A percentile compares a stretch with the other conserved stretches of the same genome.
These are phyloP conservation scores for Aquatica leii DNA, from an alignment of 2,888 invertebrate species.

Conservation along the genomic window DNA sequence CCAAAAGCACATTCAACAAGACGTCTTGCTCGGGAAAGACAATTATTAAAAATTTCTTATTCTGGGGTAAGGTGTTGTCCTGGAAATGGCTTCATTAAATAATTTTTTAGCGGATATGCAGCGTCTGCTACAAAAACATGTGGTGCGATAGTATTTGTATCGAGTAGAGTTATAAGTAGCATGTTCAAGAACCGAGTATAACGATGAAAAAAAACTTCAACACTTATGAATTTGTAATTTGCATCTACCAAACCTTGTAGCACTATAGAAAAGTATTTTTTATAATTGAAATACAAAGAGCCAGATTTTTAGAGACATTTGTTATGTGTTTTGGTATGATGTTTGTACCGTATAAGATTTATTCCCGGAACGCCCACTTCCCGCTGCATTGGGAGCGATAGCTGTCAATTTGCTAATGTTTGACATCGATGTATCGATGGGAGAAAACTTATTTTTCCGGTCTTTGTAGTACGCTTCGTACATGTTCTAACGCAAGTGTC, in stretches of 20 bases:
- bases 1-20: constrained; percentile 15
- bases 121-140: no score
- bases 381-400: no score
- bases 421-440: no score
- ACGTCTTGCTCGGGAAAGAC: constrained; percentile 12
- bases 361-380: no score
- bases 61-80: no score
- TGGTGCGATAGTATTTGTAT: neutral
- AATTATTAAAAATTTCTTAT: constrained; percentile 9
- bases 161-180: neutral
- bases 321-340: no score
- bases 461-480: no score
- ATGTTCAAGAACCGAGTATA: constrained; percentile 7
- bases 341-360: no score
- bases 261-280: constrained; percentile 13
- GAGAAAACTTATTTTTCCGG: no score
- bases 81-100: constrained; percentile 14
- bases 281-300: constrained; percentile 16
- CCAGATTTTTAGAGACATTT: constrained; percentile 12
- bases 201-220: constrained; percentile 8
- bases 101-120: constrained; percentile 15
- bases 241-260: constrained; percentile 15
- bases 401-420: no score
- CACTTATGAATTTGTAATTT: neutral
- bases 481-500: no score